Evolutionary conservation across 2,113 vertebrate genomes (phyloP).

Genomic region (Phaethornis superciliosus): DNA sequence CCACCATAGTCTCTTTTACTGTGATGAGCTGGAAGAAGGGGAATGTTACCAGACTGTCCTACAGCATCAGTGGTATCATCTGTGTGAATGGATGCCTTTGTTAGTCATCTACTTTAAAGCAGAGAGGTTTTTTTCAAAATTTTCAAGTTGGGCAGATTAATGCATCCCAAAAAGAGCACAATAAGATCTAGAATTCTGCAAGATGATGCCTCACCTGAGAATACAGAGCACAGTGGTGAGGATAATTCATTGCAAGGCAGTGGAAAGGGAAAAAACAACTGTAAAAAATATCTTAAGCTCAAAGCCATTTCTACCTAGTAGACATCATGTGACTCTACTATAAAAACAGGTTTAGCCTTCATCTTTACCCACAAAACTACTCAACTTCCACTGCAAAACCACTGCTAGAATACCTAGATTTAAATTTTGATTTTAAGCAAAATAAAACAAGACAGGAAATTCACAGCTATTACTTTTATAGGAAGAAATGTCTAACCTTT

Average conservation of each 20-base stretch:
- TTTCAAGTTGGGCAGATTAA: neutral
- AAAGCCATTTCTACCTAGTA: neutral
- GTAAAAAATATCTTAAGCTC: neutral
- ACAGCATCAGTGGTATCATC: neutral
- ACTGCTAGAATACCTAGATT: neutral
- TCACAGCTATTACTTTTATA: neutral
- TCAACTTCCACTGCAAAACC: neutral
- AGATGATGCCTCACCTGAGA: neutral
- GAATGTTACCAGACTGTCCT: neutral
- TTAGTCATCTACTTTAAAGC: neutral
- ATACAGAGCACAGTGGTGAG: neutral
- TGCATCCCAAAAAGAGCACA: neutral
- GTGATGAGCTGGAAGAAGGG: neutral
- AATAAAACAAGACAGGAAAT: neutral
- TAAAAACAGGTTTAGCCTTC: neutral
- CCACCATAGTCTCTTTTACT: neutral
- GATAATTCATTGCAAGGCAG: neutral
- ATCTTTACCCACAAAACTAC: neutral
- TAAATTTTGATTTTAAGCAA: neutral
- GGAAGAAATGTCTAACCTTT: neutral
- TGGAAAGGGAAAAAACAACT: neutral
- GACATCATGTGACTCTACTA: neutral
- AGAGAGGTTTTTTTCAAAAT: neutral
- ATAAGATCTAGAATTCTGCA: neutral
- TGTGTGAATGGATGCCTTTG: neutral